Evolutionary conservation across 2,113 vertebrate genomes (phyloP).

Genomic region (Osmerus mordax): DNA sequence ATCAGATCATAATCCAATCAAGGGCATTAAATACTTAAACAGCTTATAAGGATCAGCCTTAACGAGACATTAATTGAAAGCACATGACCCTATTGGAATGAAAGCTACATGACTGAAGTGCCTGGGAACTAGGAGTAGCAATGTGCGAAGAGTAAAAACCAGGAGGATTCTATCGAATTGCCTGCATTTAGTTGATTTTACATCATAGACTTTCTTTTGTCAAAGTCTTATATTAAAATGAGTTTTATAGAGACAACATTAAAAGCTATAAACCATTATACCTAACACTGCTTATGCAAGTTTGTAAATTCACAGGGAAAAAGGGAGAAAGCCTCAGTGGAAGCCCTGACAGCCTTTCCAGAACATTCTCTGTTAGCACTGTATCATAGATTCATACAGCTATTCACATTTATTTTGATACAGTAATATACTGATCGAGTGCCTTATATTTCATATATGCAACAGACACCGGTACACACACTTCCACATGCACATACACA

Average conservation of each 20-base stretch:
- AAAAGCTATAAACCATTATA: no score
- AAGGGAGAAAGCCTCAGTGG: no score
- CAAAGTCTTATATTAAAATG: no score
- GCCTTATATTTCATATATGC: conserved; percentile 29
- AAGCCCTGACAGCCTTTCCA: no score
- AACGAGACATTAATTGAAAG: conserved; percentile 72
- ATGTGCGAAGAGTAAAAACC: neutral
- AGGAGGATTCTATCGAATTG: neutral
- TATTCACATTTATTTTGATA: neutral
- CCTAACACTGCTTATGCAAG: no score
- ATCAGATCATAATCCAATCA: conserved; percentile 69
- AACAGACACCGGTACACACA: neutral
- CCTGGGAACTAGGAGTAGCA: conserved; percentile 31
- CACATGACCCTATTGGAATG: conserved; percentile 59
- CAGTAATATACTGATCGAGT: conserved; percentile 23
- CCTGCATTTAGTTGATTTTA: no score
- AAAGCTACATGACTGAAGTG: conserved; percentile 43
- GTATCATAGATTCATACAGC: no score
- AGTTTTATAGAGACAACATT: no score
- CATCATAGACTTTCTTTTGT: no score
- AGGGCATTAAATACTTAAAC: conserved; percentile 69
- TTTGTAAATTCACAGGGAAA: no score
- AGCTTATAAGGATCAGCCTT: conserved; percentile 66
- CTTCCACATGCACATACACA: conserved; percentile 7
- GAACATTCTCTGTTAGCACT: no score